phyloP scores from a whole-genome alignment of 2,888 invertebrate species.

The Nephrotoma flavescens region DNA sequence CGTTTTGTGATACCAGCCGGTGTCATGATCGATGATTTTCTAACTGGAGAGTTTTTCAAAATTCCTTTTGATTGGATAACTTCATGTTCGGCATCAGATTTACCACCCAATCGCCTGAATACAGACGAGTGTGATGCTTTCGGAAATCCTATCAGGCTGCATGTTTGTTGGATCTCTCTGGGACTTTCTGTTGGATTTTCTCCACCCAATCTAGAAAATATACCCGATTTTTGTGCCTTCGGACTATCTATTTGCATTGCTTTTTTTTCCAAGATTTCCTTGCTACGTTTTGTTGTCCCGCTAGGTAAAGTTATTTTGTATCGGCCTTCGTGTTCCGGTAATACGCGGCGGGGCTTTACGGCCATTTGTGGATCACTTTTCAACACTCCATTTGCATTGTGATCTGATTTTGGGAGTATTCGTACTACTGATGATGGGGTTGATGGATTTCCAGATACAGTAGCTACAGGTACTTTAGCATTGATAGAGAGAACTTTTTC shows the following conservation, averaged over 20 bases:
- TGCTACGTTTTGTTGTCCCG: constrained; percentile 36
- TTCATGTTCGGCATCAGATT: constrained; percentile 8
- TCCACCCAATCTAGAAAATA: constrained; percentile 16
- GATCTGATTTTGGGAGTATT: neutral
- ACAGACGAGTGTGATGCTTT: constrained; percentile 19
- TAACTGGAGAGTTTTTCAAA: constrained; percentile 21
- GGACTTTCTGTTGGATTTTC: neutral
- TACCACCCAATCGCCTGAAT: constrained; percentile 28
- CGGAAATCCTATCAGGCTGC: constrained; percentile 19
- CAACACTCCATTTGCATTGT: neutral
- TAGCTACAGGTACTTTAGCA: constrained; percentile 36
- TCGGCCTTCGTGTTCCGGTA: constrained; percentile 39
- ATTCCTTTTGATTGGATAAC: constrained; percentile 18
- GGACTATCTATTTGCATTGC: constrained; percentile 14
- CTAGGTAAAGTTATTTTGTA: constrained; percentile 39
- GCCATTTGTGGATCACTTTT: constrained; percentile 8
- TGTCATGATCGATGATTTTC: constrained; percentile 8
- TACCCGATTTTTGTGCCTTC: constrained; percentile 16
- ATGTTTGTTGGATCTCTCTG: constrained; percentile 7
- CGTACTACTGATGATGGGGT: neutral
- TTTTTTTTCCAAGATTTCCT: constrained; percentile 31
- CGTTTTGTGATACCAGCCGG: constrained; percentile 19
- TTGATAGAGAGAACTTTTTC: constrained; percentile 37
- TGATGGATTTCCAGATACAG: constrained; percentile 28
- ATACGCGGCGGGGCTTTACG: constrained; percentile 26